Conservation (phyloP, 1,140 invertebrate species). For the Lasioglossum baleicum region DNA sequence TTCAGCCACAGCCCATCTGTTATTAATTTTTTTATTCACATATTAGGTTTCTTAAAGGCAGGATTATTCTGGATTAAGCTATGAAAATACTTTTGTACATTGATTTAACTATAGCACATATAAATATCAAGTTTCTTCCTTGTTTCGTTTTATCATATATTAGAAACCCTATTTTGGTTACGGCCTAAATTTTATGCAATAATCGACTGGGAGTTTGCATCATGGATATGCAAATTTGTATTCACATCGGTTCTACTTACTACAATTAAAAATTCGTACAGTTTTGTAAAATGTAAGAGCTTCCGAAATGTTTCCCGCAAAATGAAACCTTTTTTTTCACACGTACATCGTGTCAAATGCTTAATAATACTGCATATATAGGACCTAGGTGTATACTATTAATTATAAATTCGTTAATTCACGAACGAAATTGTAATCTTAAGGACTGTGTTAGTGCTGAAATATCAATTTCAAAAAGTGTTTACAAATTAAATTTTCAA, state of each 20-base stretch:
- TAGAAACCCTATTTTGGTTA: constrained; percentile 47
- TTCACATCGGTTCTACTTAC: constrained; percentile 14
- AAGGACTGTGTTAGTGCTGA: constrained; percentile 30
- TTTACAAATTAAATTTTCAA: background rate
- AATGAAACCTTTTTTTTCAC: constrained; percentile 32
- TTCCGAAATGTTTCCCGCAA: constrained; percentile 25
- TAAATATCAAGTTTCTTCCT: constrained; percentile 56
- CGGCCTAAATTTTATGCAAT: constrained; percentile 36
- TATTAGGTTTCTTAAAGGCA: constrained; percentile 75
- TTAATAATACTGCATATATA: constrained; percentile 53
- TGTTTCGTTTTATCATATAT: constrained; percentile 35
- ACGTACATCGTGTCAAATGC: constrained; percentile 37
- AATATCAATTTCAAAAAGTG: constrained; percentile 19
- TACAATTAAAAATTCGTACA: constrained; percentile 39
- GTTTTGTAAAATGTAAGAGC: constrained; percentile 49
- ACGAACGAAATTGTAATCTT: constrained; percentile 26
- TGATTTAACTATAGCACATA: constrained; percentile 69
- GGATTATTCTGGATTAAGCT: constrained; percentile 74
- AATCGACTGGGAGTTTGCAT: constrained; percentile 45
- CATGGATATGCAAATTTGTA: constrained; percentile 47
- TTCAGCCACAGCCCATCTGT: constrained; percentile 78
- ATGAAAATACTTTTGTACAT: constrained; percentile 73
- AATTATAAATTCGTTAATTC: constrained; percentile 11
- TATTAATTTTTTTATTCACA: constrained; percentile 71
- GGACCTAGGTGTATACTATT: constrained; percentile 27